Evolutionary conservation across 2,888 invertebrate species (phyloP).

Genomic region (Synergus itoensis): DNA sequence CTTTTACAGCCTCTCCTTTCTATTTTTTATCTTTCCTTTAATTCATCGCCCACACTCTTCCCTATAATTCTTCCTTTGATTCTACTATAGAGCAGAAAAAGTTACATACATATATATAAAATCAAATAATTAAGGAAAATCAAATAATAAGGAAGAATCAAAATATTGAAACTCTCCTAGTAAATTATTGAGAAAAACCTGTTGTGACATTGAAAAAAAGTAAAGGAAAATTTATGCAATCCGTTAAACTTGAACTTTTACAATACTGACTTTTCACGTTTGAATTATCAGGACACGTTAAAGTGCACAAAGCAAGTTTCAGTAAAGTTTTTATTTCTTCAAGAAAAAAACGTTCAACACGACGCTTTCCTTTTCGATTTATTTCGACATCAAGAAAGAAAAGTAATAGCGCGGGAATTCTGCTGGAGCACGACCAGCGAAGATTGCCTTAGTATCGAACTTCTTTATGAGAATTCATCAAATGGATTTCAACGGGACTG

Average conservation of each 20-base stretch:
- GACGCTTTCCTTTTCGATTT: constrained; percentile 39
- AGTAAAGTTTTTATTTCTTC: constrained; percentile 18
- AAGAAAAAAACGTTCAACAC: constrained; percentile 23
- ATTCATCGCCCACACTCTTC: constrained; percentile 20
- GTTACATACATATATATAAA: not conserved
- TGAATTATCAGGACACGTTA: constrained; percentile 6
- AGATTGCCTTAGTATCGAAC: constrained; percentile 40
- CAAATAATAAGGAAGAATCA: not conserved
- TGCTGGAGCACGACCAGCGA: constrained; percentile 12
- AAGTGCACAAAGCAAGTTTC: constrained; percentile 20
- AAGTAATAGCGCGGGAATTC: constrained; percentile 37
- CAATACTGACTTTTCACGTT: not conserved
- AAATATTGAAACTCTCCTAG: not conserved
- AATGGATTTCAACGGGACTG: constrained; percentile 39
- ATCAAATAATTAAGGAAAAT: not conserved
- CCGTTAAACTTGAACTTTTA: not conserved
- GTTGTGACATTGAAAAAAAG: not conserved
- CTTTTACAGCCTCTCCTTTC: constrained; percentile 51
- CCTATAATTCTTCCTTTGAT: not conserved
- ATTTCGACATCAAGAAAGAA: constrained; percentile 37
- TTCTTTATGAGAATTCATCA: constrained; percentile 41
- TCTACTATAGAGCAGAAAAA: not conserved
- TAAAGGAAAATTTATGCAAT: not conserved
- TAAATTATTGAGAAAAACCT: not conserved
- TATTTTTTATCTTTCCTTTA: constrained; percentile 30